Conservation (phyloP, 2,113 vertebrate genomes). For the Dascyllus trimaculatus region DNA sequence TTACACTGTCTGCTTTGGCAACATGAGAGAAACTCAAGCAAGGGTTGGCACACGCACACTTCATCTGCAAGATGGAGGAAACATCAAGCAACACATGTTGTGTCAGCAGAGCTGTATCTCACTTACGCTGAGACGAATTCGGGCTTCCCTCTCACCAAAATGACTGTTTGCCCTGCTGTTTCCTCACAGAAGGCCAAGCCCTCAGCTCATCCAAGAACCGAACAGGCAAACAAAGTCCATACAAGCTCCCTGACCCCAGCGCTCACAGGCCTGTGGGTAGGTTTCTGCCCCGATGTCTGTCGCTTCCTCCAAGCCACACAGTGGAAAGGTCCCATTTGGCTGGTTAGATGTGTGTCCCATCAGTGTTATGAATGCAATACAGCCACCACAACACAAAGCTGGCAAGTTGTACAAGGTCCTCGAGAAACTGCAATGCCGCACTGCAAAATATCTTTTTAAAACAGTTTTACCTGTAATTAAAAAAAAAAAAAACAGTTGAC, state of each 20-base stretch:
- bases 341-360: not conserved
- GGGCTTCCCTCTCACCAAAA: constrained; percentile 64
- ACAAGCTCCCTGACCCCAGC: constrained; percentile 84
- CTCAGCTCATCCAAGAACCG: constrained; percentile 82
- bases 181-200: constrained; percentile 84
- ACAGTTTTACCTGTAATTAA: too few relatives aligned
- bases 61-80: constrained; percentile 41
- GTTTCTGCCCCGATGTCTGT: constrained; percentile 69
- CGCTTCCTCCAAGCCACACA: constrained; percentile 69
- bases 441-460: too few relatives aligned
- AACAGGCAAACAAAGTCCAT: constrained; percentile 82
- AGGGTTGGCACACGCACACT: constrained; percentile 29
- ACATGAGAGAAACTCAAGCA: constrained; percentile 21
- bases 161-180: constrained; percentile 83
- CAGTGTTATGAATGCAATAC: not conserved
- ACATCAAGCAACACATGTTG: constrained; percentile 49
- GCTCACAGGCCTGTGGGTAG: constrained; percentile 87
- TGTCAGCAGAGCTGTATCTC: constrained; percentile 49
- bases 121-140: constrained; percentile 47
- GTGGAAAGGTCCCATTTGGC: constrained; percentile 84
- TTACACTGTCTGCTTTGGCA: constrained; percentile 81
- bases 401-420: too few relatives aligned
- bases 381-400: not conserved
- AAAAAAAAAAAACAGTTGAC: too few relatives aligned
- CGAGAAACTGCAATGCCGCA: too few relatives aligned